phyloP scores from a whole-genome alignment of 2,797 vertebrate species.

The Enteromius mattozi region DNA sequence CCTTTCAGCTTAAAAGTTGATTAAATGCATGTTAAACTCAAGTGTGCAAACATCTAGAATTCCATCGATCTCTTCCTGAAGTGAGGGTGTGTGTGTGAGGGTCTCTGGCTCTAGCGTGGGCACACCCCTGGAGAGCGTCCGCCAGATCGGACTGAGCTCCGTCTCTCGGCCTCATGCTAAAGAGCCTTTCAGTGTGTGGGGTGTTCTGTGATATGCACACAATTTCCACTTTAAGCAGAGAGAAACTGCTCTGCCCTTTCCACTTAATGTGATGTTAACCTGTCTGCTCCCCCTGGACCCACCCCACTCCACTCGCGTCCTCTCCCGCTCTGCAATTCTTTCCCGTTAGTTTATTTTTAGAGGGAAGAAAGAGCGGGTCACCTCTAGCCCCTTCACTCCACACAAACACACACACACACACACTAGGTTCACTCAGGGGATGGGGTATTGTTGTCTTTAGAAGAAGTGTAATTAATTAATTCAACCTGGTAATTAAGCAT shows the following conservation, averaged over 20 bases:
- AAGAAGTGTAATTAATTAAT: constrained; percentile 71
- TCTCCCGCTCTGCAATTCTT: constrained; percentile 42
- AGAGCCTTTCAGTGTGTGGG: constrained; percentile 27
- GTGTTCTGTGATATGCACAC: constrained; percentile 21
- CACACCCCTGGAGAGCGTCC: constrained; percentile 1
- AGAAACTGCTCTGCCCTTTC: constrained; percentile 61
- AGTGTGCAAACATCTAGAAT: constrained; percentile 23
- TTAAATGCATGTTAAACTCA: constrained; percentile 24
- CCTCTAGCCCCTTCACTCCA: background rate
- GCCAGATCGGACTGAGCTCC: background rate
- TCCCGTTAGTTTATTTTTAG: constrained; percentile 44
- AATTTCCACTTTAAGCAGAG: constrained; percentile 27
- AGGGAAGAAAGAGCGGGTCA: constrained; percentile 45
- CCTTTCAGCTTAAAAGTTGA: constrained; percentile 1
- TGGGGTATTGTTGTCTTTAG: constrained; percentile 66
- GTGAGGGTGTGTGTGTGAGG: background rate
- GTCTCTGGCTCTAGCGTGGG: background rate
- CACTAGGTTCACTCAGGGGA: constrained; percentile 46
- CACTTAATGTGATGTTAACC: constrained; percentile 74
- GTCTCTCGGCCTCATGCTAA: constrained; percentile 28
- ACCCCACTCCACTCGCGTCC: constrained; percentile 46
- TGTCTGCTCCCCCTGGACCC: constrained; percentile 61
- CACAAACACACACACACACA: background rate
- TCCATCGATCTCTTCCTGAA: constrained; percentile 17
- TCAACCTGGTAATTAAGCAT: constrained; percentile 70